Evolutionary conservation across 2,113 vertebrate genomes (phyloP).

Genomic region (Arizona elegans): DNA sequence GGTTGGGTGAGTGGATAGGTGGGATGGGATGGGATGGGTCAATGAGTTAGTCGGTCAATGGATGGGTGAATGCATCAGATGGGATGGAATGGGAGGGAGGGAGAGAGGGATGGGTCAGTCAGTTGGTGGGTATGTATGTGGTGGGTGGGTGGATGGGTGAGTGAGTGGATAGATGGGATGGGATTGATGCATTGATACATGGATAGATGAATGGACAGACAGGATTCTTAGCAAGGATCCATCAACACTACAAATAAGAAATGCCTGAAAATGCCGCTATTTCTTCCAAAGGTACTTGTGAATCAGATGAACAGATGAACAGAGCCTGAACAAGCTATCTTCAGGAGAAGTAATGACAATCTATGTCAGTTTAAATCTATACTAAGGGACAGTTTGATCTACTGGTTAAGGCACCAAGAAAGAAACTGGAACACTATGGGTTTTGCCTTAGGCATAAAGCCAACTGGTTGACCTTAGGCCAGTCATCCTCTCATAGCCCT

Average conservation of each 20-base stretch:
- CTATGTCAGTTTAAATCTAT: neutral
- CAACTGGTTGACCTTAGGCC: neutral
- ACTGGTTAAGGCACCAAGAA: neutral
- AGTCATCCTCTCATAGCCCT: neutral
- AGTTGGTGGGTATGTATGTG: no score
- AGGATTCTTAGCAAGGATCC: neutral
- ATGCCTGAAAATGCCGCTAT: neutral
- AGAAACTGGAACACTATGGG: neutral
- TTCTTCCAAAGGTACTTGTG: neutral
- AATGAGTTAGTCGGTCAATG: no score
- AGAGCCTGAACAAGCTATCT: neutral
- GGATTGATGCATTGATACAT: neutral
- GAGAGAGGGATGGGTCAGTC: no score
- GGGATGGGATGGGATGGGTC: neutral
- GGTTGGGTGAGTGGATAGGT: no score
- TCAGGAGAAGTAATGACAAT: neutral
- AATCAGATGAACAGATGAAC: neutral
- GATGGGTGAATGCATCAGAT: no score
- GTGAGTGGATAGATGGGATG: neutral
- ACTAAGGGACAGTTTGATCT: neutral
- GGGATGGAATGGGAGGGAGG: no score
- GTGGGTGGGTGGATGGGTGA: neutral
- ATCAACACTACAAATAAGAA: neutral
- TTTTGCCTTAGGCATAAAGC: neutral
- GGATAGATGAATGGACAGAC: neutral